Conservation (phyloP, 2,113 vertebrate species). For the Nannobrachium achirus region DNA sequence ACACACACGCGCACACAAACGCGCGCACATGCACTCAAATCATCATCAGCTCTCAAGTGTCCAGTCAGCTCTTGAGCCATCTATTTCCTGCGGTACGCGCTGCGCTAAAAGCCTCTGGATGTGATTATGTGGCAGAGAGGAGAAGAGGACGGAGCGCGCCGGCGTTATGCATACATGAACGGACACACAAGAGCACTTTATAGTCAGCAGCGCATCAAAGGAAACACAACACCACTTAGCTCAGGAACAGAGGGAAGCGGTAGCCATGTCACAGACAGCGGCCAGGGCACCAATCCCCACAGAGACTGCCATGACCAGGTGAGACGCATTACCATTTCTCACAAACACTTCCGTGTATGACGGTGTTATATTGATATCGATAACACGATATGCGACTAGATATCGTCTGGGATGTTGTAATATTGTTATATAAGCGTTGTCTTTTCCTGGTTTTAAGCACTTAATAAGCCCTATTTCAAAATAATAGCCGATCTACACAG, state of each 20-base stretch:
- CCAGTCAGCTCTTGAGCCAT: slow-evolving; percentile 14
- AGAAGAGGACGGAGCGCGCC: too few species aligned
- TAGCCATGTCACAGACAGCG: slow-evolving; percentile 7
- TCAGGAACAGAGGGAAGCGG: neutral
- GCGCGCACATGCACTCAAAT: neutral
- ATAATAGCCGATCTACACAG: too few species aligned
- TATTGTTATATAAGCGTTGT: too few species aligned
- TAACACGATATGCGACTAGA: too few species aligned
- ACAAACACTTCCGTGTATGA: too few species aligned
- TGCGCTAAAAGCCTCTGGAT: slow-evolving; percentile 20
- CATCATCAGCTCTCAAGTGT: neutral
- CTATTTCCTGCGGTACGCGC: slow-evolving; percentile 1
- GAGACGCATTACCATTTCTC: neutral
- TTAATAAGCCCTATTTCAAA: too few species aligned
- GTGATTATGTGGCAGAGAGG: slow-evolving; percentile 19
- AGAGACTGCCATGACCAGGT: slow-evolving; percentile 10
- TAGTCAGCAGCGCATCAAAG: neutral
- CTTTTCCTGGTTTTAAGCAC: too few species aligned
- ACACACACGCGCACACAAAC: neutral
- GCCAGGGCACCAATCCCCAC: neutral
- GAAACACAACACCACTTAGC: slow-evolving; percentile 1
- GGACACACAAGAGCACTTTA: slow-evolving; percentile 9
- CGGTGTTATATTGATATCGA: too few species aligned
- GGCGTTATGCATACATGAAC: neutral
- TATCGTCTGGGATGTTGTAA: too few species aligned